Evolutionary conservation across 2,113 vertebrate genomes (phyloP).

Genomic region (Amazona guildingii): DNA sequence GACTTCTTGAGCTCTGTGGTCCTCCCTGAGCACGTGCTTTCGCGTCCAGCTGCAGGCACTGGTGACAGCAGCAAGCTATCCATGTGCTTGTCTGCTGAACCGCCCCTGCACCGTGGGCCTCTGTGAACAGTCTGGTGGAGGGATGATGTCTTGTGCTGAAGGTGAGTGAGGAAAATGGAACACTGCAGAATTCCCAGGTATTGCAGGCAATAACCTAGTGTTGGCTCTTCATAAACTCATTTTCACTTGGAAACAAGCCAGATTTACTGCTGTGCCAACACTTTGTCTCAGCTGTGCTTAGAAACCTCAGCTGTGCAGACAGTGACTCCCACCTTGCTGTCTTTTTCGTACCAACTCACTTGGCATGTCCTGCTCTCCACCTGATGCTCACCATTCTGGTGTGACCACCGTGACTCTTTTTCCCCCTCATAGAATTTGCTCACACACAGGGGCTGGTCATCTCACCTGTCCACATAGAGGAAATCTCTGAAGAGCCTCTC

Average conservation of each 20-base stretch:
- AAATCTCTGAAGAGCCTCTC: neutral
- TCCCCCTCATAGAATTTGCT: neutral
- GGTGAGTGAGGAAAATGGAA: neutral
- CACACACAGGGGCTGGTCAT: neutral
- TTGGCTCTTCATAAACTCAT: neutral
- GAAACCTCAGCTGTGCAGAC: neutral
- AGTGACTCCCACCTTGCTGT: neutral
- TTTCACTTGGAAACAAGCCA: neutral
- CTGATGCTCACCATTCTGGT: neutral
- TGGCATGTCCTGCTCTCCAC: neutral
- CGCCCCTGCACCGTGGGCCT: rapidly evolving
- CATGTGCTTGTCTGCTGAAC: neutral
- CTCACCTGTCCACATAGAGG: neutral
- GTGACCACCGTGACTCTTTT: neutral
- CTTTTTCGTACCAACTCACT: neutral
- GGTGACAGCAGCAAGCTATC: rapidly evolving
- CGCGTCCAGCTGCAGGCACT: neutral
- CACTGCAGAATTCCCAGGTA: neutral
- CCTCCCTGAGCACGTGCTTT: neutral
- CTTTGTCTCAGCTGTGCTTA: neutral
- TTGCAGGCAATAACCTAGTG: neutral
- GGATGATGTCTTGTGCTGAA: neutral
- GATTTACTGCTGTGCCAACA: neutral
- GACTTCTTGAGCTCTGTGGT: neutral
- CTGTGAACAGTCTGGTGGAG: neutral